Conservation (phyloP, 1,140 invertebrate genomes). For the Trichogramma pretiosum region DNA sequence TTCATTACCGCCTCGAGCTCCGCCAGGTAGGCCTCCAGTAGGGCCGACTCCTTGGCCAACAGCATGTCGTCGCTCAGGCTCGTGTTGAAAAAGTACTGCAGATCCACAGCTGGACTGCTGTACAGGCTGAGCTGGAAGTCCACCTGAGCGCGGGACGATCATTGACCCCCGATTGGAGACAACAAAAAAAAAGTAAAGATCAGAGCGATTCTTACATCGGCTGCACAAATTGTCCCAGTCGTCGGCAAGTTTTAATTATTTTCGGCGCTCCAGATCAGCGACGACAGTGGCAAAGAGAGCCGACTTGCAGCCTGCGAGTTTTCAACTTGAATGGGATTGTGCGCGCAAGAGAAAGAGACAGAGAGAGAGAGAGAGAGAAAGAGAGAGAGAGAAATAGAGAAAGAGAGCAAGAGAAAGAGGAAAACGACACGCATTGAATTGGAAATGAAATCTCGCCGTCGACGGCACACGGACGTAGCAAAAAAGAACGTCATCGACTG, state of each 20-base stretch:
- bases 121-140: conserved; percentile 47
- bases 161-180: no score
- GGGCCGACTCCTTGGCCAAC: conserved; percentile 27
- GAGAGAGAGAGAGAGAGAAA: no score
- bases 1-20: conserved; percentile 33
- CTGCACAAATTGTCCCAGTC: no score
- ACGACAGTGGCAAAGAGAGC: not conserved
- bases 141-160: no score
- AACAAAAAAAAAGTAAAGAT: no score
- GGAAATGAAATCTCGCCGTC: conserved; percentile 29
- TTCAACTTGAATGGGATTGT: conserved; percentile 12
- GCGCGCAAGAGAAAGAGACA: no score
- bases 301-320: not conserved
- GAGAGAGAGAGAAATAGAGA: no score
- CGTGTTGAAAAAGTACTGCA: conserved; percentile 46
- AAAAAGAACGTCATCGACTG: no score
- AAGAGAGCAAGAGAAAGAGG: no score
- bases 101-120: conserved; percentile 44
- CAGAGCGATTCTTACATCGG: no score
- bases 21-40: conserved; percentile 39
- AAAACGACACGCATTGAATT: conserved; percentile 27
- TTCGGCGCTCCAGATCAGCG: not conserved
- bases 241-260: conserved; percentile 8
- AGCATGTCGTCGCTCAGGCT: conserved; percentile 31
- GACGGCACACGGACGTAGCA: not conserved